These are phyloP conservation scores for Rhodeus uyekii DNA, from an alignment of 2,797 vertebrate genomes.

Conservation along the genomic window DNA sequence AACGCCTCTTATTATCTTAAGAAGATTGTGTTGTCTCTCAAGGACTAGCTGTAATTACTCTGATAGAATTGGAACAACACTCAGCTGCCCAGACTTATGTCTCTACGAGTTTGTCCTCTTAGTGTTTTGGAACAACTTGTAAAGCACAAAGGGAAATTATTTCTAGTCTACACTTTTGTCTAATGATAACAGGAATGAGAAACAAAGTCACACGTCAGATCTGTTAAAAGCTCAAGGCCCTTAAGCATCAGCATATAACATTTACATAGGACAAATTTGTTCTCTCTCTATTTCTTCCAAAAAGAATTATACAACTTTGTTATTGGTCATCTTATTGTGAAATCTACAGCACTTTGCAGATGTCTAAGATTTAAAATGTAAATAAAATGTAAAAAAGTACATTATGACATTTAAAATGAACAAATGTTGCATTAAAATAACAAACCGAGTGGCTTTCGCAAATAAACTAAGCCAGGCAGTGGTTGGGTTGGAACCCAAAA, in stretches of 20 bases:
- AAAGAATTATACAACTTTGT: background rate
- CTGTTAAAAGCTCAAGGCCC: background rate
- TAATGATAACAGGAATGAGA: conserved; percentile 27
- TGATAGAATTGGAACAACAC: conserved; percentile 53
- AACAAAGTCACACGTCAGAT: conserved; percentile 4
- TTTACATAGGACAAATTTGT: background rate
- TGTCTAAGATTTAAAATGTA: background rate
- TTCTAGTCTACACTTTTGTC: conserved; percentile 22
- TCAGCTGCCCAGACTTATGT: conserved; percentile 36
- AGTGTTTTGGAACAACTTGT: conserved; percentile 37
- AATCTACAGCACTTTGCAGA: background rate
- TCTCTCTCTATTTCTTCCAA: background rate
- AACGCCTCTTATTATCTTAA: conserved; percentile 53
- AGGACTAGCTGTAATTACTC: conserved; percentile 52
- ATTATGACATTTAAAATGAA: conserved; percentile 4
- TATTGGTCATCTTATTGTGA: background rate
- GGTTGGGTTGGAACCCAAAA: background rate
- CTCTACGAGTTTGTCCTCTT: conserved; percentile 28
- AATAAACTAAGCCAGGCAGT: background rate
- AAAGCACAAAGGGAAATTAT: conserved; percentile 16
- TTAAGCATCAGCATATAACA: background rate
- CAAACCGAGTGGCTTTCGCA: background rate
- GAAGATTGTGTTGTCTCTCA: conserved; percentile 53
- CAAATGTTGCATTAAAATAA: background rate
- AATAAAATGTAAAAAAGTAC: background rate